Base-by-base conservation (phyloP, 2,113 vertebrate species). In the Choloepus hoffmanni region DNA sequence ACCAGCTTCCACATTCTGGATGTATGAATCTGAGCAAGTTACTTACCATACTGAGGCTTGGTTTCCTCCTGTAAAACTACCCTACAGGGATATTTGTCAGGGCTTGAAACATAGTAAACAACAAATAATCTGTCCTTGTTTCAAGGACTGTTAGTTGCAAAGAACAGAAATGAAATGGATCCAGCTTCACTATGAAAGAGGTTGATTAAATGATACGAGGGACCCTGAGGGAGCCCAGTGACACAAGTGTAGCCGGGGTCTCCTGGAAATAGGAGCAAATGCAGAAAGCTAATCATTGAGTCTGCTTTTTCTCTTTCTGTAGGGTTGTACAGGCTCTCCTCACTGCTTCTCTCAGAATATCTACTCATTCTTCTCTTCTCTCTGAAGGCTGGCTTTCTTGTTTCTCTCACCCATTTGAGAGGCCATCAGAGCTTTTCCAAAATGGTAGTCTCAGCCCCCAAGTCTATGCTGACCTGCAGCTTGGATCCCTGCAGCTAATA, bases 81-180 rank as follows among this genome's bases (percentile, higher is more conserved):
- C 15, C 53, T 62, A 67, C 48, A 73, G 48, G 36, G 63, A 50
- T 74, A 23, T 5, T 55, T 55, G 28, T 7, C 9, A 92, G 33
- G 12, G 4, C 65, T 53, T 73, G 36, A 92, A 45, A 78, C 58
- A 85, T 4, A 53, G 60, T 40, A 76, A 90, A 77, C 7, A 92
- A 96, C 36, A 63, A 85, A 65, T 19, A 86, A 85, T 6, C 50
- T 90, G 77, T 88, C 87, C 58, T 83, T 48, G 50, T 87, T 50
- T 77, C 36, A 33, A 68, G 36, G 63, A 43, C 19, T 45, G 28
- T 36, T 50, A 36, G 26, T 74, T 94, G 36, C 28, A 95, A 92
- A 96, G 91, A 87, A 95, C 2, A 89, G 63, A 84, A 92, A 83
- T 65, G 23, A 68, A 90, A 77, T 76, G 50, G 43, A 79, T 86